Base-by-base conservation (phyloP, 2,888 invertebrate species). In the Ormyrus nitidulus region DNA sequence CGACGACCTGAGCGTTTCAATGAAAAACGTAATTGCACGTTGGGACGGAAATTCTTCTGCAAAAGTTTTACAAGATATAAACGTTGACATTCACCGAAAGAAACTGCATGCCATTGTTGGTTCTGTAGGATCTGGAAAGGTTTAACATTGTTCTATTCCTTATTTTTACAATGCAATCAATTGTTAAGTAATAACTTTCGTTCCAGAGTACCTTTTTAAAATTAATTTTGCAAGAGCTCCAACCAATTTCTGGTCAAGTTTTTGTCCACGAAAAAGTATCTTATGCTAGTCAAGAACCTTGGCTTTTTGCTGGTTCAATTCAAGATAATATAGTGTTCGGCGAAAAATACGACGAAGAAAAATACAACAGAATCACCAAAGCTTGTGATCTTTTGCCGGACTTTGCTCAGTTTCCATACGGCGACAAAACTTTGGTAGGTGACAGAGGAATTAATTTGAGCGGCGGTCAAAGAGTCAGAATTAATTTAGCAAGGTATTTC, bases 301-400 rank as follows among this genome's bases (percentile, higher is more conserved):
- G 97, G 97, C 93, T 95, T 0, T 95, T 95, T 88, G 94, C 94
- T 0, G 93, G 93, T 44, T 94, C 95, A 1, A 93, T 98, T 1
- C 92, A 95, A 72, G 96, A 97, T 87, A 98, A 98, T 90, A 96
- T 98, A 85, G 89, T 95, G 19, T 97, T 97, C 89, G 97, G 97
- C 0, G 91, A 93, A 83, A 91, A 92, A 0, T 95, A 92, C 87
- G 92, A 94, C 81, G 91, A 92, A 71, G 92, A 92, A 76, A 92
- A 93, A 86, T 95, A 94, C 77, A 86, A 87, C 13, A 84, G 84
- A 5, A 89, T 91, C 3, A 83, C 92, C 3, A 90, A 88, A 75
- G 91, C 87, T 5, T 91, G 91, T 80, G 89, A 91, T 0, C 84
- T 91, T 6, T 77, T 86, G 5, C 84, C 86, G 85, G 93, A 93